Evolutionary conservation across 2,113 vertebrate genomes (phyloP).

Genomic region (Mohoua ochrocephala): DNA sequence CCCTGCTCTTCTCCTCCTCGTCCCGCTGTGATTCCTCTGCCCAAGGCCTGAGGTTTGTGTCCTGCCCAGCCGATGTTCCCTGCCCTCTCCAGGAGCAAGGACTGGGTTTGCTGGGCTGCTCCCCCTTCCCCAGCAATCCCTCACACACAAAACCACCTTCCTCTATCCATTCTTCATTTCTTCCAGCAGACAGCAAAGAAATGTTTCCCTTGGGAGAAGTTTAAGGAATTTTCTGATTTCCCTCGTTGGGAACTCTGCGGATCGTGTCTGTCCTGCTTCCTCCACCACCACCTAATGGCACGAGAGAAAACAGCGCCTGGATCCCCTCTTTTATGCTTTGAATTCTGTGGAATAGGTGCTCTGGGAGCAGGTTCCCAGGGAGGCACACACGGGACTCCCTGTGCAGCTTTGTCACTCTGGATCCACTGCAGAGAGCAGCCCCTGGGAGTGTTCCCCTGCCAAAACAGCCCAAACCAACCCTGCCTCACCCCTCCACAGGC

Average conservation of each 20-base stretch:
- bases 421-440: not conserved
- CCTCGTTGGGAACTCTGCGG: not conserved
- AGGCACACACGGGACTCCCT: accelerated
- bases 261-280: not conserved
- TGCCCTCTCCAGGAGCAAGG: not conserved
- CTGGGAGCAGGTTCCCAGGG: not conserved
- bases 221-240: not conserved
- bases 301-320: not conserved
- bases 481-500: not conserved
- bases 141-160: accelerated
- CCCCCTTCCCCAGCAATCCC: not conserved
- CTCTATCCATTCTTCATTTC: accelerated
- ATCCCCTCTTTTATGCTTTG: too few relatives aligned
- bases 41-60: not conserved
- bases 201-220: not conserved
- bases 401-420: accelerated
- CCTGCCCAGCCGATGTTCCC: not conserved
- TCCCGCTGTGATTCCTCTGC: not conserved
- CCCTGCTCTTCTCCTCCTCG: not conserved
- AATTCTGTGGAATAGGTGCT: accelerated
- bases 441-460: too few relatives aligned
- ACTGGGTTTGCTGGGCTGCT: not conserved
- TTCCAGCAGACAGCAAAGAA: not conserved
- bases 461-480: not conserved
- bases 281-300: slow-evolving; percentile 34